These are phyloP conservation scores for Halcyon badia DNA, from an alignment of 2,797 vertebrate species.

Conservation along the genomic window DNA sequence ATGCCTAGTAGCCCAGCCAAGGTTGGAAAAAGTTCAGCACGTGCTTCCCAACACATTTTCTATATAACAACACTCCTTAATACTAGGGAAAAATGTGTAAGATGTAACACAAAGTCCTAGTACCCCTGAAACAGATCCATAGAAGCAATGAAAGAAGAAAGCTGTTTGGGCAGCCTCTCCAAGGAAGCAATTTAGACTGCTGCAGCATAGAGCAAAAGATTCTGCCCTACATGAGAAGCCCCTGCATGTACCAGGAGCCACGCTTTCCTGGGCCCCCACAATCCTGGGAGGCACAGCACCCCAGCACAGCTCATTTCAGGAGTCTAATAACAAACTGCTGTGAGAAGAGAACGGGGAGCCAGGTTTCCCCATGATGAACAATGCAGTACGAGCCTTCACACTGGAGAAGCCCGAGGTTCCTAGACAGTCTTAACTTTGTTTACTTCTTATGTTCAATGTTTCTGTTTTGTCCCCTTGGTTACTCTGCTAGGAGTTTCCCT, in stretches of 20 bases:
- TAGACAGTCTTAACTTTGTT: conserved; percentile 15
- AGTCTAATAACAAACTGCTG: neutral
- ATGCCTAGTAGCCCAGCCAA: neutral
- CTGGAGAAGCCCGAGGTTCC: neutral
- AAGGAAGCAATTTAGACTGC: neutral
- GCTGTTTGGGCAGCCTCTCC: neutral
- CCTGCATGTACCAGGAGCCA: rapidly evolving
- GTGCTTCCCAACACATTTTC: neutral
- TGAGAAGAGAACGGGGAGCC: neutral
- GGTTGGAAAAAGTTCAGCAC: neutral
- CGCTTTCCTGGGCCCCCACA: rapidly evolving
- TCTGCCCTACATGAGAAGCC: rapidly evolving
- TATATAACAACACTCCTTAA: neutral
- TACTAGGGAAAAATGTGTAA: neutral
- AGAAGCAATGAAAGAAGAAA: neutral
- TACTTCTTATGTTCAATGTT: neutral
- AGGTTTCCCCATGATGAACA: neutral
- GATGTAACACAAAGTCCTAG: neutral
- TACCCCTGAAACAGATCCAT: neutral
- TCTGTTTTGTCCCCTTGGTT: conserved; percentile 37
- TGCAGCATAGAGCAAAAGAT: neutral
- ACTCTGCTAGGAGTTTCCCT: neutral
- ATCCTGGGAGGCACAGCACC: rapidly evolving
- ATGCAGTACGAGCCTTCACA: rapidly evolving
- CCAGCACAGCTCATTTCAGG: neutral